phyloP scores from a whole-genome alignment of 2,113 vertebrate genomes.

The Crypturellus undulatus region DNA sequence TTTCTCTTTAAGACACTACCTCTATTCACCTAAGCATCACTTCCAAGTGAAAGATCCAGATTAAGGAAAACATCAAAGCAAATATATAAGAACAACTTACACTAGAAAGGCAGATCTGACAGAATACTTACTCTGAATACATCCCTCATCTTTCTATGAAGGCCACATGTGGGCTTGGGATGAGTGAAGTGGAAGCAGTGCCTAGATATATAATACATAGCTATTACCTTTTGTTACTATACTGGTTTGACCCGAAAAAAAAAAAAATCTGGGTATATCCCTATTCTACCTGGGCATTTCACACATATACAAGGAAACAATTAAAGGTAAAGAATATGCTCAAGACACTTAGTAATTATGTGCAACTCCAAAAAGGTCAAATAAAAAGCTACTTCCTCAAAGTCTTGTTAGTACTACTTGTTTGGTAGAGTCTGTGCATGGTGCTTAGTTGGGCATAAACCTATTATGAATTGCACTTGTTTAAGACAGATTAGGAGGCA shows the following conservation, averaged over 20 bases:
- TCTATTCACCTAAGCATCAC: background rate
- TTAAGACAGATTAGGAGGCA: background rate
- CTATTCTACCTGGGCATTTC: background rate
- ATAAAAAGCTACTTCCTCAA: too few species aligned
- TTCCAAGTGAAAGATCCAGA: background rate
- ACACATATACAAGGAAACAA: background rate
- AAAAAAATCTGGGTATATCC: background rate
- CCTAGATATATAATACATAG: background rate
- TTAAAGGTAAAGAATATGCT: background rate
- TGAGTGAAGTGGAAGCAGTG: background rate
- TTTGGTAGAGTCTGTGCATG: background rate
- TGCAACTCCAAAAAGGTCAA: background rate
- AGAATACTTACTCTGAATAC: background rate
- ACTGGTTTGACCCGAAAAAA: background rate
- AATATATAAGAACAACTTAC: background rate
- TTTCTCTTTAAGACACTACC: background rate
- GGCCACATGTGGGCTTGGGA: rapidly evolving
- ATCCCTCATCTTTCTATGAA: background rate
- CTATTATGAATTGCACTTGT: background rate
- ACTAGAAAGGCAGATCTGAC: background rate
- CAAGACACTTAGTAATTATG: background rate
- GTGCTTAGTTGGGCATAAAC: background rate
- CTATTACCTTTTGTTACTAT: background rate
- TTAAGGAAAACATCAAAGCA: background rate
- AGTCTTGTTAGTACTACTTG: background rate